These are phyloP conservation scores for Dexiosoma caninum DNA, from an alignment of 2,888 invertebrate species.

Conservation along the genomic window DNA sequence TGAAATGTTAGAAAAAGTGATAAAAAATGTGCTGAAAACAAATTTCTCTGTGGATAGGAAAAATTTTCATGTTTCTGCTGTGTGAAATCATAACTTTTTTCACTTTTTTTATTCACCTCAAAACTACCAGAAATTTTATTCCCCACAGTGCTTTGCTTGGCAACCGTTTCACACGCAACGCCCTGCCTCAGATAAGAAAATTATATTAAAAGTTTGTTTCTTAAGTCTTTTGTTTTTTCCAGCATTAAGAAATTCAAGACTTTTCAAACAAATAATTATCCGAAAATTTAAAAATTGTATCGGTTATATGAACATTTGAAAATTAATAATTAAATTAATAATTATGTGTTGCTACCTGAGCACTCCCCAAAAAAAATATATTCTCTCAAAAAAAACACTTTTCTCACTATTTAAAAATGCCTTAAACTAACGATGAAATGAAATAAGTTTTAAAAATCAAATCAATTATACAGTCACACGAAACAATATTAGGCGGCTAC, in stretches of 20 bases:
- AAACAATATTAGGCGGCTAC: slow-evolving; percentile 30
- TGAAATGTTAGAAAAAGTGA: too few species aligned
- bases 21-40: too few species aligned
- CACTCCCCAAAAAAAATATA: neutral
- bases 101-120: too few species aligned
- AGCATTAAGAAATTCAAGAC: neutral
- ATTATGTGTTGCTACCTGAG: neutral
- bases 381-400: neutral
- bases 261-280: neutral
- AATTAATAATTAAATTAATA: neutral
- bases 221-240: neutral
- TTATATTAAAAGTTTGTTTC: neutral
- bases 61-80: too few species aligned
- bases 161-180: too few species aligned
- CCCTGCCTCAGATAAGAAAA: too few species aligned
- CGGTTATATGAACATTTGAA: neutral
- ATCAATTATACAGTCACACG: neutral
- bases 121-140: too few species aligned
- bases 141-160: too few species aligned
- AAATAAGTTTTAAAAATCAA: neutral
- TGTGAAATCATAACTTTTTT: too few species aligned
- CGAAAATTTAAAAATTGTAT: neutral
- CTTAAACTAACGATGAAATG: neutral
- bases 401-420: neutral
- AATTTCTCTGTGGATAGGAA: too few species aligned